phyloP scores from a whole-genome alignment of 2,888 invertebrate species.

The Conomelus anceps region DNA sequence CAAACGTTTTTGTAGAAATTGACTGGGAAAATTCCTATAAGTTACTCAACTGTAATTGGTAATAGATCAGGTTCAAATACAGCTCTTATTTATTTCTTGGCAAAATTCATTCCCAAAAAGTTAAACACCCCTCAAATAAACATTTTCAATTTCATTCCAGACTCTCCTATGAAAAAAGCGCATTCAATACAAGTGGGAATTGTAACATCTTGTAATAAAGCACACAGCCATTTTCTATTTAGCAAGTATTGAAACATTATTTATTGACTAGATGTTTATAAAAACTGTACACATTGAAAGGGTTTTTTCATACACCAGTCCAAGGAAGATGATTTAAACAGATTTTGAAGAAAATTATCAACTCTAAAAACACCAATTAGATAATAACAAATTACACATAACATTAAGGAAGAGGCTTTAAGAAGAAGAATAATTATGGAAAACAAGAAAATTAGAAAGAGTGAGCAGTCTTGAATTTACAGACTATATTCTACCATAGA shows the following conservation, averaged over 20 bases:
- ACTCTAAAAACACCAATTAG: not conserved
- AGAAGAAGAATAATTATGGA: not conserved
- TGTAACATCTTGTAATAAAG: not conserved
- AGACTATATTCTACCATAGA: not conserved
- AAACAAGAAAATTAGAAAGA: not conserved
- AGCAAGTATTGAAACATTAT: not conserved
- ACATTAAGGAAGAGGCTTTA: not conserved
- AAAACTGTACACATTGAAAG: not conserved
- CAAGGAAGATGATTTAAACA: no score
- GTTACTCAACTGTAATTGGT: no score
- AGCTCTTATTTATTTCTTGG: no score
- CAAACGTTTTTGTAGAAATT: no score
- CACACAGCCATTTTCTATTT: not conserved
- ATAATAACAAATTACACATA: not conserved
- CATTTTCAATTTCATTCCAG: not conserved
- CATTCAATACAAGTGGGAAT: not conserved
- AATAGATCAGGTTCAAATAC: no score
- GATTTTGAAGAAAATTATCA: no score
- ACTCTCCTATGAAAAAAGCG: not conserved
- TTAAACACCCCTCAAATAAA: not conserved
- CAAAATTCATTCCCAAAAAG: no score
- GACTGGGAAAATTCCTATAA: no score
- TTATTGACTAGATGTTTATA: not conserved
- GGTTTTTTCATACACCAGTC: not conserved
- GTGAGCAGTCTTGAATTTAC: not conserved